These are phyloP conservation scores for Camelus bactrianus DNA, from an alignment of 2,113 vertebrate genomes.

Conservation along the genomic window DNA sequence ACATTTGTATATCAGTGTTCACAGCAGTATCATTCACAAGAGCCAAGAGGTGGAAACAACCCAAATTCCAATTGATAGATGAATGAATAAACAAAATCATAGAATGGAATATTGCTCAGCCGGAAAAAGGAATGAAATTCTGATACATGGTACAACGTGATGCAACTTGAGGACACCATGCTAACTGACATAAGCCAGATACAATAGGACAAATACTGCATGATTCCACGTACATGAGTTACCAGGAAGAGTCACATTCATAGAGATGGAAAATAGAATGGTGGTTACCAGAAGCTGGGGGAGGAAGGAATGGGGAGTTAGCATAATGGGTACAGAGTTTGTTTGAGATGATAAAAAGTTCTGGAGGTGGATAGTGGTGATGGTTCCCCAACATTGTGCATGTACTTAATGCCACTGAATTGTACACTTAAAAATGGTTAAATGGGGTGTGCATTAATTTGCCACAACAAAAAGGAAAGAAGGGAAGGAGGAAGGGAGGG, in stretches of 20 bases:
- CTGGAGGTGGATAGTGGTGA: background rate
- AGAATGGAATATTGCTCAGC: background rate
- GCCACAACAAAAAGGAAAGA: background rate
- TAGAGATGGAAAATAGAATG: background rate
- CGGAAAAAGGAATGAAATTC: background rate
- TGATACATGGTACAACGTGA: background rate
- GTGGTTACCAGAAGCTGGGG: too few species aligned
- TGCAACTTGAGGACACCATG: background rate
- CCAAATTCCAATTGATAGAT: background rate
- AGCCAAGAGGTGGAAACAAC: background rate
- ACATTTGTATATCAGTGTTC: accelerated
- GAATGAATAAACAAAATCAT: background rate
- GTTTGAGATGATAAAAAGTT: background rate
- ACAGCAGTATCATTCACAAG: background rate
- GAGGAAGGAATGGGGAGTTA: accelerated
- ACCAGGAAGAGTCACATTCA: background rate
- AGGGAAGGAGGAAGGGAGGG: background rate
- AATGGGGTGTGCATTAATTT: background rate
- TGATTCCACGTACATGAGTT: background rate
- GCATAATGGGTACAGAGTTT: background rate
- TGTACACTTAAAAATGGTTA: too few species aligned
- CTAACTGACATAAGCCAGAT: background rate
- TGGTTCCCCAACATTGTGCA: background rate
- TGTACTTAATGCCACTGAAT: background rate
- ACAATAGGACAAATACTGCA: background rate